Base-by-base conservation (phyloP, 2,797 vertebrate genomes). In the Lycodopsis pacificus region DNA sequence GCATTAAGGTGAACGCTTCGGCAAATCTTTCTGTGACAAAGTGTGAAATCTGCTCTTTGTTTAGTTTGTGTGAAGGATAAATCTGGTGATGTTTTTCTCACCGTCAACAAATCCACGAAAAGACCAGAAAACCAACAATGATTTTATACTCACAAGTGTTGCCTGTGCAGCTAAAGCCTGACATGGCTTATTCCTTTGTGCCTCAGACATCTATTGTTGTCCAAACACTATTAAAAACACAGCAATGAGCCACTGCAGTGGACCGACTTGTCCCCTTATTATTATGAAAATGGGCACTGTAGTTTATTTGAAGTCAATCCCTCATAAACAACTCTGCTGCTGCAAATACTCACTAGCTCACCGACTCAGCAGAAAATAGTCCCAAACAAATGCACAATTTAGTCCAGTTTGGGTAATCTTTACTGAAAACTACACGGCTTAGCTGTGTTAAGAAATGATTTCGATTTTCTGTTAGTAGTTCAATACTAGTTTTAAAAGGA, bases 1-100 rank as follows among this genome's bases (percentile, higher is more conserved):
- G 98, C 93, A 96, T 96, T 0, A 99, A 99, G 97, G 98, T 99
- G 92, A 57, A 62, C 58, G 30, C 4, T 51, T 13, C 1, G 0
- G 42, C 27, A 58, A 4, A n/a, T 12, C n/a, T 8, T 51, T 5
- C 3, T 20, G 30, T 17, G 19, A 2, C 7, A 44, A 34, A 65
- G n/a, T 65, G 34, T 61, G 34, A 76, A 61, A 51, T 79, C 65
- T 62, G 62, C 51, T 63, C 57, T n/a, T 30, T 57, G 46, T 58
- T 25, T 32, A 19, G 19, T 51, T 46, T n/a, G 15, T 7, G 32
- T 30, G 22, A 2, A 40, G 17, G 19, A 34, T 66, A 11, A n/a
- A 27, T 57, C 13, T 34, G 49, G 46, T 53, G 4, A 51, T 10
- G 2, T 48, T 58, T 72, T 56, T 53, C 14, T 30, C 0, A 36